These are phyloP conservation scores for Vireo altiloquus DNA, from an alignment of 2,113 vertebrate species.

Conservation along the genomic window DNA sequence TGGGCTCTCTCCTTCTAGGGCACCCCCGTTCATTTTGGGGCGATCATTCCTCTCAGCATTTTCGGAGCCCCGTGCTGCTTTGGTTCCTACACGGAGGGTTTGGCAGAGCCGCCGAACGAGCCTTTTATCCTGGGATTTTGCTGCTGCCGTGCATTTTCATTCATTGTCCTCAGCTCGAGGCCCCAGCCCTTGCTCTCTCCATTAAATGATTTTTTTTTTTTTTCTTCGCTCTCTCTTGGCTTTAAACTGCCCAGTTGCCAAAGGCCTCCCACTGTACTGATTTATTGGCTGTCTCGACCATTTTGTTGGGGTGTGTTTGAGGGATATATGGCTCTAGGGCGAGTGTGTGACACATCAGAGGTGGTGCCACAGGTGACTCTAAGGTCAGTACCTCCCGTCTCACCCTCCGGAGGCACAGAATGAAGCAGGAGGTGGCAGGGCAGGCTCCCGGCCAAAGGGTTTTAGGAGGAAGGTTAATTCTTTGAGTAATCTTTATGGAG, in stretches of 20 bases:
- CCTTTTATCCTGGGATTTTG: not conserved
- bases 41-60: fast-evolving
- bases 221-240: not conserved
- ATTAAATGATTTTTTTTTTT: not conserved
- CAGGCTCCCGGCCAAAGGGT: not conserved
- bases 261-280: not conserved
- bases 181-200: not conserved
- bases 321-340: not conserved
- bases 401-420: not conserved
- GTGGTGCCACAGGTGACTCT: constrained; percentile 46
- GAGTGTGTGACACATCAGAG: constrained; percentile 6
- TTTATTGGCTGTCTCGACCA: not conserved
- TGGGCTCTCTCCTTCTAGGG: not conserved
- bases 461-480: constrained; percentile 16
- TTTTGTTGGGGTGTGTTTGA: not conserved
- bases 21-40: not conserved
- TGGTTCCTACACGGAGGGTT: not conserved
- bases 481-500: not conserved
- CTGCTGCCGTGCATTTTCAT: constrained; percentile 19
- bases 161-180: constrained; percentile 49
- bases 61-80: not conserved
- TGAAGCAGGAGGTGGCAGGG: not conserved
- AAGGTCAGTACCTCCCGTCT: not conserved
- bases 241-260: not conserved
- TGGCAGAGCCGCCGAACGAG: not conserved